These are phyloP conservation scores for Horisme vitalbata DNA, from an alignment of 2,888 invertebrate genomes.

Conservation along the genomic window DNA sequence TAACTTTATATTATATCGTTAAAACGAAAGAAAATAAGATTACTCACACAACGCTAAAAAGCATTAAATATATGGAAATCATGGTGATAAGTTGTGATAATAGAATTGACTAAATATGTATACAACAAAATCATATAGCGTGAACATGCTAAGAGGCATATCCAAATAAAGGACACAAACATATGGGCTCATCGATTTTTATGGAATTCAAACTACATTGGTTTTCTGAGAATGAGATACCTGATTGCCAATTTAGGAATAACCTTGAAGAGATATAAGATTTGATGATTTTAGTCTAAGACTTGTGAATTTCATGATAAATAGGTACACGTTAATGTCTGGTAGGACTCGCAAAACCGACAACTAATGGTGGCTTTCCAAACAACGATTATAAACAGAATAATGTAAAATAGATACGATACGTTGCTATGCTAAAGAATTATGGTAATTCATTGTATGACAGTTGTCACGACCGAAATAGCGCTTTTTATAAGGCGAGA, in stretches of 20 bases:
- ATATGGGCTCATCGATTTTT: neutral
- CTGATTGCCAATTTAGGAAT: conserved; percentile 12
- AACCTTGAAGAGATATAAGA: conserved; percentile 11
- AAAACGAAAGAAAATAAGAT: neutral
- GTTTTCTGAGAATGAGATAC: neutral
- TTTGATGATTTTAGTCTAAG: too few species aligned
- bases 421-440: too few species aligned
- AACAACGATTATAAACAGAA: too few species aligned
- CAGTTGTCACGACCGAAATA: too few species aligned
- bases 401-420: too few species aligned
- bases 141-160: conserved; percentile 4
- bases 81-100: conserved; percentile 7
- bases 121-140: conserved; percentile 8
- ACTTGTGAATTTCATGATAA: too few species aligned
- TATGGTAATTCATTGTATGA: too few species aligned
- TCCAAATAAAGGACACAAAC: conserved; percentile 7
- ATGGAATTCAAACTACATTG: neutral
- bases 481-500: too few species aligned
- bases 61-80: conserved; percentile 4
- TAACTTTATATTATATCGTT: neutral
- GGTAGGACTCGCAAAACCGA: too few species aligned
- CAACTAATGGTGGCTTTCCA: too few species aligned
- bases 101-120: neutral
- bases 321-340: too few species aligned
- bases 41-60: neutral